Base-by-base conservation (phyloP, 53 echinoderm and acorn worm species). In the Astropecten irregularis region DNA sequence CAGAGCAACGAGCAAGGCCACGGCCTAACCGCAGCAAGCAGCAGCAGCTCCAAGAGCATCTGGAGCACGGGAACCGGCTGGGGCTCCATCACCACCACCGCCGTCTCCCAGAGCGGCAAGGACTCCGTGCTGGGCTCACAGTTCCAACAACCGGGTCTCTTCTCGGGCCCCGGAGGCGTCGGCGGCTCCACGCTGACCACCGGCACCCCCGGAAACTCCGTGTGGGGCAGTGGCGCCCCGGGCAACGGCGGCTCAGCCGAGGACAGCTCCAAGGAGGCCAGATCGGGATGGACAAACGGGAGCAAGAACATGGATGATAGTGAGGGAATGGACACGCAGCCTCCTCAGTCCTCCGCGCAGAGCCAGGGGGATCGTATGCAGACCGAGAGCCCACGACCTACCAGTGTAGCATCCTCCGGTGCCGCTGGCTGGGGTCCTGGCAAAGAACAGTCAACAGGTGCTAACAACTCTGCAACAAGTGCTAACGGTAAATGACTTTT, bases 81-180 rank as follows among this genome's bases (percentile, higher is more conserved):
- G 77, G 91, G 91, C 30, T 70, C 83, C 68, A 88, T 88, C 64
- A 81, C 88, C 55, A 71, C 91, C 30, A 69, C 74, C 13, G 60
- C 87, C 29, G 46, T 58, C 44, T 21, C 82, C 14, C 66, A 66
- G 40, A 66, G 66, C 36, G 70, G 84, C 13, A 84, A 84, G 16
- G 72, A 72, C 34, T 57, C 69, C 30, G 59, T 70, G 27, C 49
- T 76, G 74, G 53, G 70, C 67, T 70, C 90, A 58, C 85, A 79
- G 67, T 85, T 85, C 68, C 69, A 88, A 81, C 90, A 90, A 76
- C 91, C 82, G 86, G 49, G 86, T 58, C 65, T 77, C 60, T 60
- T 36, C 20, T 37, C 22, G 16, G 68, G 83, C 26, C 28, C 29
- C n/a, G 69, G 56, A 20, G 77, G 82, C 23, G 65, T 76, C 27